A percentile compares a stretch with the other conserved stretches of the same genome.
These are phyloP conservation scores for Erythrolamprus reginae DNA, from an alignment of 2,113 vertebrate genomes.

Conservation along the genomic window DNA sequence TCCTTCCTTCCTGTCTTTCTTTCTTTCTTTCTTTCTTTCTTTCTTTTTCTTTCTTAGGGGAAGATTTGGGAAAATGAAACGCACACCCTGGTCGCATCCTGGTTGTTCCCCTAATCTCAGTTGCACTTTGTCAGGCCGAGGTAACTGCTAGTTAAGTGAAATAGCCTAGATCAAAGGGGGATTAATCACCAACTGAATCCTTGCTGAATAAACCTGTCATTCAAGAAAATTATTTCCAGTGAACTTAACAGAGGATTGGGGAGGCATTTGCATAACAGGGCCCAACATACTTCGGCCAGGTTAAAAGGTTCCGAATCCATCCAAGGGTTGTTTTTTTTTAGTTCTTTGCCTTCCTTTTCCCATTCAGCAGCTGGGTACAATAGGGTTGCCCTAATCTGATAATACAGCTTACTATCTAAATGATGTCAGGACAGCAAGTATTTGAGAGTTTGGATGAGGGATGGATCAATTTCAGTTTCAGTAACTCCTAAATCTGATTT, in stretches of 20 bases:
- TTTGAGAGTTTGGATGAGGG: constrained; percentile 79
- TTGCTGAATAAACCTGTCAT: constrained; percentile 86
- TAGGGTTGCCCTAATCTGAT: constrained; percentile 77
- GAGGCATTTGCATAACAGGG: constrained; percentile 83
- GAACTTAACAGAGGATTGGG: constrained; percentile 82
- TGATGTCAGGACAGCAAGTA: constrained; percentile 79
- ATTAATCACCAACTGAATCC: constrained; percentile 85
- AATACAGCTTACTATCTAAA: constrained; percentile 79
- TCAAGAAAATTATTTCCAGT: constrained; percentile 87
- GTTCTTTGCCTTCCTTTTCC: constrained; percentile 75
- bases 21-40: too few species aligned
- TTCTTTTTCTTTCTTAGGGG: background rate
- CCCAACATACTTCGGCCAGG: constrained; percentile 79
- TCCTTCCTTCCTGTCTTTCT: constrained; percentile 54
- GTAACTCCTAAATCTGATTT: constrained; percentile 85
- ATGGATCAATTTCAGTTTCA: constrained; percentile 87
- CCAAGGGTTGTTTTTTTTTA: constrained; percentile 69
- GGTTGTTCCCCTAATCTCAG: constrained; percentile 78
- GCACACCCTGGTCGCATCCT: constrained; percentile 68
- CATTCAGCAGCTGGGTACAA: constrained; percentile 75
- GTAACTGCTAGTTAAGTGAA: constrained; percentile 86
- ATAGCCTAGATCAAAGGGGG: constrained; percentile 88
- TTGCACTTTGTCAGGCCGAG: constrained; percentile 84
- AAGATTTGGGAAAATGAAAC: constrained; percentile 71
- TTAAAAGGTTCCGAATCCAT: constrained; percentile 84